These are phyloP conservation scores for Pachycephala philippinensis DNA, from an alignment of 2,113 vertebrate genomes.

Conservation along the genomic window DNA sequence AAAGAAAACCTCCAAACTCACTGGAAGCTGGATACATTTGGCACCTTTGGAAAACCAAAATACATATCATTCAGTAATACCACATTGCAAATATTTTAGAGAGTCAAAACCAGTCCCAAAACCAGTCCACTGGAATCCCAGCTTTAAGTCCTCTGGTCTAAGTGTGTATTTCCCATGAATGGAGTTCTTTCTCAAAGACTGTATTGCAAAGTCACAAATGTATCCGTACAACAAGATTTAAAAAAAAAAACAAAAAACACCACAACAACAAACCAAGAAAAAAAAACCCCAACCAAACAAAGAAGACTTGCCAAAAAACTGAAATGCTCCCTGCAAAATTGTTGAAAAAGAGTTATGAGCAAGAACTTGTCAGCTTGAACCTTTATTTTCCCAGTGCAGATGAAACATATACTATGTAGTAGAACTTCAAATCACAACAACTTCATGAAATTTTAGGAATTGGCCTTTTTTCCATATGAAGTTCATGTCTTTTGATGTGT, in stretches of 20 bases:
- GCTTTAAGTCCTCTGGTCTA: neutral
- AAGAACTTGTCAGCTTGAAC: neutral
- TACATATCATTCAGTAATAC: neutral
- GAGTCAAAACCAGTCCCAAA: neutral
- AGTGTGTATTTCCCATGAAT: neutral
- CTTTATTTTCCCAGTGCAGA: neutral
- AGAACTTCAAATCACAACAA: slow-evolving; percentile 50
- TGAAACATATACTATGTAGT: neutral
- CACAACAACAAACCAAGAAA: neutral
- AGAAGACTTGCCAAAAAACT: neutral
- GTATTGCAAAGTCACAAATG: neutral
- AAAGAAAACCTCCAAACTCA: neutral
- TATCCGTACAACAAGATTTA: neutral
- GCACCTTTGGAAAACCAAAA: neutral
- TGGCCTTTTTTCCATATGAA: neutral
- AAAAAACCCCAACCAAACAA: neutral
- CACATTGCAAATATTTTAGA: neutral
- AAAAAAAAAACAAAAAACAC: too few species aligned
- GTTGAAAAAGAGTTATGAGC: neutral
- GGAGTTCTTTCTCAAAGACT: neutral
- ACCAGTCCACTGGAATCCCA: neutral
- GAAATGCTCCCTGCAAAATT: neutral
- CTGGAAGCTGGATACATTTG: neutral
- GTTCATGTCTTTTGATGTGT: neutral
- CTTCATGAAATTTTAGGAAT: neutral